Base-by-base conservation (phyloP, 2,113 vertebrate genomes). In the Apistogramma diplotaenia region DNA sequence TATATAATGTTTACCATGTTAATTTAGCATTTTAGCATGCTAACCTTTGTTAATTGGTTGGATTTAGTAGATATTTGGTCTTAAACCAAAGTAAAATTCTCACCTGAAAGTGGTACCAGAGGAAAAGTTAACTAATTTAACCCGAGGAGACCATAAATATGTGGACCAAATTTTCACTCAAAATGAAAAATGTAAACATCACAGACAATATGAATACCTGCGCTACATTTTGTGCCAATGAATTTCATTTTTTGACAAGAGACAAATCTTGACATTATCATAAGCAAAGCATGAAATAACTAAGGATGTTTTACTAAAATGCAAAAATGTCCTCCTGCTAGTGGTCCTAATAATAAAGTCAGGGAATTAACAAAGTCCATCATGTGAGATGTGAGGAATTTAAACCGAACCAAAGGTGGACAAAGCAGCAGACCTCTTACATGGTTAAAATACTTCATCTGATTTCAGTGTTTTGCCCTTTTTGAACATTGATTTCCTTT, bases 381-480 rank as follows among this genome's bases (percentile, higher is more conserved):
- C n/a, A n/a, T n/a, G n/a, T 40, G 4, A 12, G 37, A 40, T 9
- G 6, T 31, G 6, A 79, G 11, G 27, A n/a, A 40, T 55, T 56
- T 33, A 51, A 43, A 13, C 37, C 1, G 2, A 65, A 65, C 15
- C 21, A 46, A 51, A 16, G 62, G 11, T 19, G 25, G 62, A 19
- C 2, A 49, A 0, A 67, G 23, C 27, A 27, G 0, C 0, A 0
- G 13, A 19, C 40, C 8, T 27, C 37, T 43, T 4, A 25, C 33
- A 11, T 31, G n/a, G 6, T 49, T 35, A 21, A 46, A 67, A 46
- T 29, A 12, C 9, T 46, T 27, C 18, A 67, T 67, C 62, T 27
- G 40, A 27, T 15, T 46, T 46, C 15, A 51, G 16, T 51, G 16
- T 19, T 18, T 46, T 46, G 12, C 16, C 43, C 43, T 51, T 51